phyloP scores from a whole-genome alignment of 2,797 vertebrate species.

The Taenioides sp. region DNA sequence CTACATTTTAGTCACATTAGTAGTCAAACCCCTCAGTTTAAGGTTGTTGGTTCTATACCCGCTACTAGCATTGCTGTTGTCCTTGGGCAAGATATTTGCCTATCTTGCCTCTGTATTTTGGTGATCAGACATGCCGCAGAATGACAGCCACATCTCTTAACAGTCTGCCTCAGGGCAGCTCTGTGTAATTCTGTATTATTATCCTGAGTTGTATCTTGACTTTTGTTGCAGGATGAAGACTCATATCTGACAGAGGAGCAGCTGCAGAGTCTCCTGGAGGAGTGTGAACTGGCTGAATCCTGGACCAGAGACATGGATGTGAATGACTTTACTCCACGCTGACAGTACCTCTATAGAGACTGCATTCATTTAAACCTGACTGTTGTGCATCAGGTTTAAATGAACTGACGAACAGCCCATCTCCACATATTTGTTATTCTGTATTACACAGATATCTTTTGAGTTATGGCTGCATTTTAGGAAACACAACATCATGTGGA shows the following conservation, averaged over 20 bases:
- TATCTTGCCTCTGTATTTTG: too few relatives aligned
- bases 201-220: background rate
- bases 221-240: constrained; percentile 68
- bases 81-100: background rate
- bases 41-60: background rate
- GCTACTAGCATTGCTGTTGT: background rate
- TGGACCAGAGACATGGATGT: constrained; percentile 47
- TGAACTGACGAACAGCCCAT: background rate
- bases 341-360: background rate
- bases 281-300: constrained; percentile 75
- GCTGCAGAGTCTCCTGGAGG: constrained; percentile 82
- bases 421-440: background rate
- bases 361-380: background rate
- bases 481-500: constrained; percentile 45
- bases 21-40: background rate
- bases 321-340: constrained; percentile 31
- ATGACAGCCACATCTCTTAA: too few relatives aligned
- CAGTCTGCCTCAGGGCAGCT: background rate
- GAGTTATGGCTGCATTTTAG: constrained; percentile 28
- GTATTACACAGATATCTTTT: background rate
- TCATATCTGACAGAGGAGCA: constrained; percentile 77
- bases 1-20: background rate
- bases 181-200: background rate
- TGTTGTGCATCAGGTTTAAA: background rate
- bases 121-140: too few relatives aligned